Conservation (phyloP, 2,888 invertebrate species). For the Parnassius mnemosyne region DNA sequence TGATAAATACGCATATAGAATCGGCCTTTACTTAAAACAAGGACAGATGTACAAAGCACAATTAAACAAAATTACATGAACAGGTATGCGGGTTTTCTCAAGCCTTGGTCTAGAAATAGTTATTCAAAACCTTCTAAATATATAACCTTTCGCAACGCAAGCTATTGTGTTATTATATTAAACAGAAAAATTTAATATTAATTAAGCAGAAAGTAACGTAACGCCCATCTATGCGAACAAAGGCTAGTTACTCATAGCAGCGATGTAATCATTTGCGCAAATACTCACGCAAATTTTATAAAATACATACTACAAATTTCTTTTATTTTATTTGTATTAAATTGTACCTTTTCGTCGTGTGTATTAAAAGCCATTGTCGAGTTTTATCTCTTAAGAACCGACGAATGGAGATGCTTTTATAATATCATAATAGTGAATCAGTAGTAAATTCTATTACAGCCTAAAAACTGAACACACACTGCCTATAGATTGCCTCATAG, state of each 20-base stretch:
- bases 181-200: slow-evolving; percentile 6
- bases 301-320: too few species aligned
- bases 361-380: too few species aligned
- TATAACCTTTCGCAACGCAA: slow-evolving; percentile 19
- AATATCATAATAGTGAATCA: too few species aligned
- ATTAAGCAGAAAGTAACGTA: slow-evolving; percentile 7
- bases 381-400: too few species aligned
- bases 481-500: too few species aligned
- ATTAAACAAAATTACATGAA: slow-evolving; percentile 19
- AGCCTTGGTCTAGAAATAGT: slow-evolving; percentile 27
- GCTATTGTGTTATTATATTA: slow-evolving; percentile 19
- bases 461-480: too few species aligned
- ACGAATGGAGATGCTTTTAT: too few species aligned
- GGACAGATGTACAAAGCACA: slow-evolving; percentile 24
- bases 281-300: too few species aligned
- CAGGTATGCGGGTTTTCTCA: slow-evolving; percentile 27
- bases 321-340: too few species aligned
- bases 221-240: neutral
- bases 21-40: slow-evolving; percentile 21
- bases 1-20: slow-evolving; percentile 10
- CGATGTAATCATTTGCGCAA: too few species aligned
- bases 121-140: slow-evolving; percentile 24
- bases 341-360: too few species aligned
- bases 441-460: too few species aligned
- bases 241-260: neutral